A percentile compares a stretch with the other conserved stretches of the same genome.
Evolutionary conservation across 1,140 invertebrate species (phyloP).

Genomic region (Caerostris extrusa): DNA sequence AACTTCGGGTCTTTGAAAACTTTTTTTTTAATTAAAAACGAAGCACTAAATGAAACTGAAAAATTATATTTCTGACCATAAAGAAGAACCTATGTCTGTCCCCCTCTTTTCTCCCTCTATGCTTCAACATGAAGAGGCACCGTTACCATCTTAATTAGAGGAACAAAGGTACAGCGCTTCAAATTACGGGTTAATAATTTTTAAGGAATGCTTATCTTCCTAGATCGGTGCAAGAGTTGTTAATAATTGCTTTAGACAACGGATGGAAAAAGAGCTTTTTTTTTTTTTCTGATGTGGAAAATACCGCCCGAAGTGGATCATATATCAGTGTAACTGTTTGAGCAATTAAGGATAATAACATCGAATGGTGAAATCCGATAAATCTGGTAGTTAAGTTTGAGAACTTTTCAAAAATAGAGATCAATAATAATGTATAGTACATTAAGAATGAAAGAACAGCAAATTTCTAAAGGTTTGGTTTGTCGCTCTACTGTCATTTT

Average conservation of each 20-base stretch:
- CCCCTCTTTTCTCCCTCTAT: not conserved
- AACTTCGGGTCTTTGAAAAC: not conserved
- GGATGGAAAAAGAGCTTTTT: not conserved
- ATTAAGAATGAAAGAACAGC: not conserved
- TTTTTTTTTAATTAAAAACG: constrained; percentile 38
- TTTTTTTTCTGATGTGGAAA: not conserved
- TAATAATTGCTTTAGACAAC: not conserved
- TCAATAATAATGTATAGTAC: not conserved
- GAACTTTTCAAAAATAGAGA: not conserved
- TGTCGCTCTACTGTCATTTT: too few relatives aligned
- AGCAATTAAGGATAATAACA: not conserved
- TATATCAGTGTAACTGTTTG: not conserved
- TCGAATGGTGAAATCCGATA: not conserved
- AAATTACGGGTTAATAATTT: not conserved
- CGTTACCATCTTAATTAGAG: constrained; percentile 24
- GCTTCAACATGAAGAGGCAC: not conserved
- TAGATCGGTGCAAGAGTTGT: not conserved
- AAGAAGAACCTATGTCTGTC: not conserved
- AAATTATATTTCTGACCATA: constrained; percentile 18
- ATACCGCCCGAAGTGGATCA: not conserved
- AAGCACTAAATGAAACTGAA: not conserved
- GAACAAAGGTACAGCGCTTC: constrained; percentile 20
- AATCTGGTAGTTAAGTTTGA: not conserved
- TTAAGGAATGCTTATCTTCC: constrained; percentile 10
- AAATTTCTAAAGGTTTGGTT: not conserved